Base-by-base conservation (phyloP, 2,888 invertebrate genomes). In the Drosophila borealis region DNA sequence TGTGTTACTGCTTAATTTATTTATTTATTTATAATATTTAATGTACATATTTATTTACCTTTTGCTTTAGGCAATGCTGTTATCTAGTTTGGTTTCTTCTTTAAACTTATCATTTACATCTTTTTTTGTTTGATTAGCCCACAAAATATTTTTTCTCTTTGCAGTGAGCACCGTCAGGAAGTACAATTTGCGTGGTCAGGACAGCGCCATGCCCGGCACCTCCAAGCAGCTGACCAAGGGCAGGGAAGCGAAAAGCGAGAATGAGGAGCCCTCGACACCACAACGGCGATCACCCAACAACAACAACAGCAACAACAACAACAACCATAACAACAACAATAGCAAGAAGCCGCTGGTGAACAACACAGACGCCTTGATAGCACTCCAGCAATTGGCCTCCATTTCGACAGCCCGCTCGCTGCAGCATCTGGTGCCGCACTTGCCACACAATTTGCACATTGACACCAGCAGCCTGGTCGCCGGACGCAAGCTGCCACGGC, bases 381-480 rank as follows among this genome's bases (percentile, higher is more conserved):
- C 92, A 0, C 66, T 92, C 8, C 90, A 91, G 49, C 92, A 92
- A 65, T 62, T 92, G 77, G 92, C 92, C 9, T 91, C 92, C 13
- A 91, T 92, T 57, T 91, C 92, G 17, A 89, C 90, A 19, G 80
- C 87, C 0, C 85, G 85, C 56, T 78, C 87, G 13, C 67, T 91
- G 73, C 89, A 91, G 51, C 89, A 90, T 19, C 60, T 91, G 10
- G 75, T 90, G 68, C 90, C 90, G 10, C 79, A 56, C n/a, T 66
- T 90, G 62, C 88, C 89, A 6, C 90, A 91, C 55, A 84, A 81
- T 51, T 70, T 91, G 51, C 78, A 90, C 37, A 70, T 88, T 0
- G 89, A 88, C 59, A 83, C 83, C 19, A 89, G 86, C 48, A 80
- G 53, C 33, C 62, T 91, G 57, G 70, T 84, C 41, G 70, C 71